phyloP scores from a whole-genome alignment of 2,797 vertebrate species.

The Lepilemur septentrionalis region DNA sequence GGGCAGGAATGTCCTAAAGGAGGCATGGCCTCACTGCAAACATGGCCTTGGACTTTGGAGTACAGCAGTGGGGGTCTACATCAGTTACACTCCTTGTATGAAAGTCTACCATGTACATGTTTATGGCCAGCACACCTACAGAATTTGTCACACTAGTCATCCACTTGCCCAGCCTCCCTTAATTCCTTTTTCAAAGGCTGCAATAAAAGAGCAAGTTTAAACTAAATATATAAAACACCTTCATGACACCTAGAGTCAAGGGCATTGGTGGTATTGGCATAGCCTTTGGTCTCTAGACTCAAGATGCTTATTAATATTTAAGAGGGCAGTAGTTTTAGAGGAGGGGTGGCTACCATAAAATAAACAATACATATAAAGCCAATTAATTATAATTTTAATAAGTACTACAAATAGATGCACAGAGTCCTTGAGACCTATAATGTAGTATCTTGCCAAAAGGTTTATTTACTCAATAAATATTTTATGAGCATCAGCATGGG shows the following conservation, averaged over 20 bases:
- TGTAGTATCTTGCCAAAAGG: not conserved
- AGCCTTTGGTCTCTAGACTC: not conserved
- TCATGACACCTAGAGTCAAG: not conserved
- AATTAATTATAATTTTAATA: not conserved
- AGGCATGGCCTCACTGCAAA: fast-evolving
- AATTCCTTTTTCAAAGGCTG: not conserved
- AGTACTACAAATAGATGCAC: not conserved
- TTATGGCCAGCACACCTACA: not conserved
- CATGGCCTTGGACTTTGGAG: not conserved
- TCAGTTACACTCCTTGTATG: not conserved
- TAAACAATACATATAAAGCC: not conserved
- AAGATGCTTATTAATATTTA: not conserved
- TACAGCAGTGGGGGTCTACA: not conserved
- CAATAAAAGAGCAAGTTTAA: not conserved
- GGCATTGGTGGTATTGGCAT: too few relatives aligned
- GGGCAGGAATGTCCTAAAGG: not conserved
- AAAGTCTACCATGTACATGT: not conserved
- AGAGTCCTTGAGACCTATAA: not conserved
- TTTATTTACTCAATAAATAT: not conserved
- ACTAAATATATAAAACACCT: not conserved
- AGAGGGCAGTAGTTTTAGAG: not conserved
- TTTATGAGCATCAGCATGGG: not conserved
- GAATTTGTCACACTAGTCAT: not conserved
- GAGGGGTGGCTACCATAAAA: not conserved
- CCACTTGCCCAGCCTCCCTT: not conserved